These are phyloP conservation scores for Macrobrachium rosenbergii DNA, from an alignment of 1,140 invertebrate species.

Conservation along the genomic window DNA sequence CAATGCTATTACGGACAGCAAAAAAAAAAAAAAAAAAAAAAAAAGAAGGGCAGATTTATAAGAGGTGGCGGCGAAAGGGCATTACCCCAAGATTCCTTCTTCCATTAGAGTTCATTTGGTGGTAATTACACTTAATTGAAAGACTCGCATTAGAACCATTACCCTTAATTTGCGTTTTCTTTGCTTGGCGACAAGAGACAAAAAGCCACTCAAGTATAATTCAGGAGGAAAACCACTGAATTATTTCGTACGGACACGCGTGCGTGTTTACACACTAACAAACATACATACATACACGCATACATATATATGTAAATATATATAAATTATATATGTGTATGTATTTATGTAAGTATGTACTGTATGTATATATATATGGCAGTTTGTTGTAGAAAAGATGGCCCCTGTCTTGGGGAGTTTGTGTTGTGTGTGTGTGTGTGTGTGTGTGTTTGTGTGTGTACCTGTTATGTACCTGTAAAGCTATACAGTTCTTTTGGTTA, in stretches of 20 bases:
- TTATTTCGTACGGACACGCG: background rate
- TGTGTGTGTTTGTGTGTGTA: conserved; percentile 29
- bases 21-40: no score
- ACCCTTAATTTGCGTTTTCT: background rate
- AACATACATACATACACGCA: background rate
- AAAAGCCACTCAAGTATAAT: no score
- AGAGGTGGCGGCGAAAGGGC: no score
- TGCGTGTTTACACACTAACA: background rate
- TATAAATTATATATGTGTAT: conserved; percentile 33
- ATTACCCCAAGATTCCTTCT: no score
- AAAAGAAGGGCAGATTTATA: no score
- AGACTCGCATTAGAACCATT: no score
- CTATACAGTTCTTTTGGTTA: background rate
- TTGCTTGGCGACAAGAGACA: background rate
- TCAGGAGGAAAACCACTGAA: no score
- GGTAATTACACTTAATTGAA: no score
- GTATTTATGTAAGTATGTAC: conserved; percentile 32
- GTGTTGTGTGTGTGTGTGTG: conserved; percentile 25
- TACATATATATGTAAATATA: conserved; percentile 7
- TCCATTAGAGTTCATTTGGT: no score
- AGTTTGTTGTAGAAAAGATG: no score
- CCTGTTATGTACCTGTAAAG: conserved; percentile 22
- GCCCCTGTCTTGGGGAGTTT: no score
- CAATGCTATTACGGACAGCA: no score
- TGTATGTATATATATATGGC: conserved; percentile 44